phyloP scores from a whole-genome alignment of 2,888 invertebrate genomes.

The Hofmannophila pseudospretella region DNA sequence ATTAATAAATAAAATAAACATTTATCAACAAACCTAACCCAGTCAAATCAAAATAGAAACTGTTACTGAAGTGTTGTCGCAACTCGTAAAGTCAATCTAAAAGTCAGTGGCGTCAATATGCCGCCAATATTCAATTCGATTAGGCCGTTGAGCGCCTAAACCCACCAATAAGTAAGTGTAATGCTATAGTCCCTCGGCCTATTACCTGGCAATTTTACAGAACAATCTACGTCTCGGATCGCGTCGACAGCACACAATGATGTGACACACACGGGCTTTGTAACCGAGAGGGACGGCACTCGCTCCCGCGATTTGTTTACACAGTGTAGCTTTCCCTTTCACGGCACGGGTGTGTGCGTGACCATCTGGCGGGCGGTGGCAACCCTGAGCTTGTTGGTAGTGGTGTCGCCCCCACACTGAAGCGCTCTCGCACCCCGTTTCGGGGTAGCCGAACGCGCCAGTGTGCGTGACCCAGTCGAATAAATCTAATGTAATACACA shows the following conservation, averaged over 20 bases:
- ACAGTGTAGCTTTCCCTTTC: constrained; percentile 77
- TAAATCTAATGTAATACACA: constrained; percentile 75
- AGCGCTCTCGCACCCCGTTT: constrained; percentile 61
- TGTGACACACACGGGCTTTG: constrained; percentile 65
- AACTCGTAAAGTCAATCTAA: constrained; percentile 26
- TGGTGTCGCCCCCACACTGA: constrained; percentile 59
- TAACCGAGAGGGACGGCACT: constrained; percentile 64
- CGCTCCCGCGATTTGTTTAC: constrained; percentile 72
- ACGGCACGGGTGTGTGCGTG: constrained; percentile 55
- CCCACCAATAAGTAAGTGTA: constrained; percentile 74
- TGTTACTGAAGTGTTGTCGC: no score
- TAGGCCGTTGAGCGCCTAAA: constrained; percentile 63
- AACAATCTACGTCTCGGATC: constrained; percentile 69
- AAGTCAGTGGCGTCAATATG: constrained; percentile 41
- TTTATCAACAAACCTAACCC: no score
- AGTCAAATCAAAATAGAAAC: no score
- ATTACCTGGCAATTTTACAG: constrained; percentile 78
- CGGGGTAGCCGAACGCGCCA: constrained; percentile 47
- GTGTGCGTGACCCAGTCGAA: constrained; percentile 76
- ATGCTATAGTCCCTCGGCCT: constrained; percentile 72
- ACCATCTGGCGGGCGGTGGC: constrained; percentile 65
- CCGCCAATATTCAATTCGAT: constrained; percentile 67
- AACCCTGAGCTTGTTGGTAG: constrained; percentile 40
- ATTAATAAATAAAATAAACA: neutral
- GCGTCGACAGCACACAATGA: constrained; percentile 66